Base-by-base conservation (phyloP, 2,113 vertebrate species). In the Semnornis frantzii region DNA sequence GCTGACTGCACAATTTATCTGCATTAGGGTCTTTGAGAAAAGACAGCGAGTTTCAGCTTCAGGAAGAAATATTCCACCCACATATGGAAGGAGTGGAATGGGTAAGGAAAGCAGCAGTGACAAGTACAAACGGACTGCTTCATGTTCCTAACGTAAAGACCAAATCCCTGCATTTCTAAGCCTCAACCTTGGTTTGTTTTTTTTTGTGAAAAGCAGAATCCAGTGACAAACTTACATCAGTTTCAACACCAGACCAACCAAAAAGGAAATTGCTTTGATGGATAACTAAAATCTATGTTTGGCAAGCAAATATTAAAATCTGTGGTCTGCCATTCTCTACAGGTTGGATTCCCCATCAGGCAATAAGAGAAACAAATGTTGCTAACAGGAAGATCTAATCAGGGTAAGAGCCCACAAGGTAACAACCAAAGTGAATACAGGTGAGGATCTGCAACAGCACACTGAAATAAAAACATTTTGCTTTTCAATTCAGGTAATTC, bases 21-120 rank as follows among this genome's bases (percentile, higher is more conserved):
- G 92, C 81, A 92, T 96, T 75, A 92, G 50, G 31, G 27, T 88
- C 74, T 95, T 79, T 82, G 55, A 87, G 60, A 46, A 75, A 83
- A 89, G 80, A 74, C 31, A 34, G 73, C 0, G 4, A 83, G 60
- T 70, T 93, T 93, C 82, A 90, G 37, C 76, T 78, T 88, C 31
- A 15, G 18, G 33, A 86, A 85, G 33, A n/a, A 83, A 59, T 68
- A 73, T 86, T 92, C 87, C 55, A 1, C 77, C 75, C 74, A 86
- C 66, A 13, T 24, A 39, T 46, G 59, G 71, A 93, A 90, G 74
- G 66, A 62, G 55, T 8, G 18, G 63, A 92, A 90, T 3, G 34
- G 59, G 27, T 58, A 92, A 84, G 33, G 46, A 70, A 70, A 94
- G 90, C 59, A 50, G 81, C 55, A 92, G 34, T 2, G 48, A 91